These are phyloP conservation scores for Eueides isabella DNA, from an alignment of 1,140 invertebrate genomes.

Conservation along the genomic window DNA sequence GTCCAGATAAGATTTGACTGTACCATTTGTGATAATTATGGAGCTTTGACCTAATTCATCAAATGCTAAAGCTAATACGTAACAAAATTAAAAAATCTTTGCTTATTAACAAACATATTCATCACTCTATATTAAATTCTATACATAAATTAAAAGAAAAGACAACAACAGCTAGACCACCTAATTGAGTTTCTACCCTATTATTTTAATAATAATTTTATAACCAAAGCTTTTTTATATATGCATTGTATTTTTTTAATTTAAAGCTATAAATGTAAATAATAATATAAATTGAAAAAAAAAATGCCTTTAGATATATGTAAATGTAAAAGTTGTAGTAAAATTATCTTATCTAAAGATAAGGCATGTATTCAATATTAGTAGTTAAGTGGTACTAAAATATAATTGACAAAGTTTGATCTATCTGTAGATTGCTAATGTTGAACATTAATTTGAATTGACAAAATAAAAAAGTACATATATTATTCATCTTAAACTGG, in stretches of 20 bases:
- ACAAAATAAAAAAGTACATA: background rate
- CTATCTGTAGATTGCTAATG: background rate
- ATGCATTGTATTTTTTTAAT: background rate
- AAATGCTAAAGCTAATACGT: no score
- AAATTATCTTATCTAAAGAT: constrained; percentile 2
- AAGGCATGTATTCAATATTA: background rate
- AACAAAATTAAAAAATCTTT: no score
- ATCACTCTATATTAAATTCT: no score
- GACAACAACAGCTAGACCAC: no score
- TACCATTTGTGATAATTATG: no score
- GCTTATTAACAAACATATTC: no score
- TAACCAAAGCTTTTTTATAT: background rate
- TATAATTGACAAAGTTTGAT: background rate
- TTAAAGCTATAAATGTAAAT: background rate
- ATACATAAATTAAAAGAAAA: no score
- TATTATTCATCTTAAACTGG: no score
- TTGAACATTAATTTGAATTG: background rate
- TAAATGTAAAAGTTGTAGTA: constrained; percentile 5
- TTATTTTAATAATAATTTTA: background rate
- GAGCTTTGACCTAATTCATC: no score
- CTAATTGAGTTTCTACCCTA: no score
- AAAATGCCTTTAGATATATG: background rate
- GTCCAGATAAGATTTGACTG: no score
- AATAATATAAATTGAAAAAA: background rate
- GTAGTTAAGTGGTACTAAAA: constrained; percentile 1